Percentiles rank a stretch among this genome's conserved stretches.
Evolutionary conservation across 2,113 vertebrate species (phyloP).

Genomic region (Dicentrarchus labrax): DNA sequence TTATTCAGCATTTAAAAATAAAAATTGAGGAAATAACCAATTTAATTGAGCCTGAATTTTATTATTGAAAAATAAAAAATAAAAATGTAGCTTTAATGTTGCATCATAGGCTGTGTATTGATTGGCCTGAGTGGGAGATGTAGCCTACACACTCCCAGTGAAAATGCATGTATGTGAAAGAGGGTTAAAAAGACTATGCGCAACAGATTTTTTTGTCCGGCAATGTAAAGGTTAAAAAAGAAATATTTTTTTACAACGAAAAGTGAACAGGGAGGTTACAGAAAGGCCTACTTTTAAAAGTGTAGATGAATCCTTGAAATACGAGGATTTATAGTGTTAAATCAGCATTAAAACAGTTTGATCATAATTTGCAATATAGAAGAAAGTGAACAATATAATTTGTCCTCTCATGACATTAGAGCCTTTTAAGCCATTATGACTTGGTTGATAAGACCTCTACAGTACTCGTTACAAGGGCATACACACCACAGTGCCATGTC

Average conservation of each 20-base stretch:
- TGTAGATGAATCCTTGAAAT: background rate
- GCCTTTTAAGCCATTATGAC: constrained; percentile 6
- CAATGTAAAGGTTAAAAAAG: background rate
- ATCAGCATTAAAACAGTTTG: too few relatives aligned
- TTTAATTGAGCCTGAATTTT: too few relatives aligned
- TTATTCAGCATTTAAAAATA: too few relatives aligned
- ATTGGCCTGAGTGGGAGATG: background rate
- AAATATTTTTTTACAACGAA: too few relatives aligned
- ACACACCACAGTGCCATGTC: background rate
- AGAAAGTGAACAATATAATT: background rate
- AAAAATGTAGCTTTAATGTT: background rate
- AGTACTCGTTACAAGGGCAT: constrained; percentile 3
- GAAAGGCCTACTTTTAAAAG: background rate
- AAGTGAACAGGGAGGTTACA: background rate
- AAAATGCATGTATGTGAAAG: background rate
- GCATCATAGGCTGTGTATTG: background rate
- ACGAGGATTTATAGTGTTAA: too few relatives aligned
- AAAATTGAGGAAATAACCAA: too few relatives aligned
- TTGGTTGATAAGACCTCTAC: background rate
- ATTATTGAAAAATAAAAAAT: too few relatives aligned
- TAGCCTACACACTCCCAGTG: background rate
- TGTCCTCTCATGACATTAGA: background rate
- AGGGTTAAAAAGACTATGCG: background rate
- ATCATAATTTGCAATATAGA: constrained; percentile 1
- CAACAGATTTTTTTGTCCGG: background rate